Evolutionary conservation across 2,797 vertebrate genomes (phyloP).

Genomic region (Echiichthys vipera): DNA sequence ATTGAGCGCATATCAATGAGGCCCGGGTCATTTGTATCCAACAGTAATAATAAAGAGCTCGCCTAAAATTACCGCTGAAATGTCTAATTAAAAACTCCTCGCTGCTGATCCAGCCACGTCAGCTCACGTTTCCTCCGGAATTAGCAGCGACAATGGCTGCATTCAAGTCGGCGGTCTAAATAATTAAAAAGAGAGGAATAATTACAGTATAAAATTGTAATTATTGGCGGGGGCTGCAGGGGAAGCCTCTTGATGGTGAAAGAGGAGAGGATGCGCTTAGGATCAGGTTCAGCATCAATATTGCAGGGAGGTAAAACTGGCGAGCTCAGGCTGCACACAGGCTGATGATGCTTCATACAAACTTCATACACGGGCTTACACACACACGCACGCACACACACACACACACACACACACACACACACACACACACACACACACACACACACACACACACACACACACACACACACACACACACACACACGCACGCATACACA

Average conservation of each 20-base stretch:
- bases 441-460: background rate
- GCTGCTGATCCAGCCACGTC: slow-evolving; percentile 71
- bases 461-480: background rate
- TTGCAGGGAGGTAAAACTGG: slow-evolving; percentile 78
- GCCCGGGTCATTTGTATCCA: slow-evolving; percentile 70
- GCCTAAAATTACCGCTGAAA: slow-evolving; percentile 80
- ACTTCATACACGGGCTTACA: background rate
- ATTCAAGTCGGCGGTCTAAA: slow-evolving; percentile 86
- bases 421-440: slow-evolving; percentile 9
- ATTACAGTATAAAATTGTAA: slow-evolving; percentile 94
- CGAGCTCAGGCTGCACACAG: slow-evolving; percentile 43
- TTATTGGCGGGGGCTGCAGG: slow-evolving; percentile 84
- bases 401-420: background rate
- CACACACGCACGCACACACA: background rate
- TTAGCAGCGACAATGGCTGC: slow-evolving; percentile 80
- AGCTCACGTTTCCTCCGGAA: slow-evolving; percentile 82
- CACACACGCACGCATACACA: background rate
- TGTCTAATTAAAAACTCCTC: slow-evolving; percentile 84
- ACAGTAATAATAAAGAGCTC: slow-evolving; percentile 71
- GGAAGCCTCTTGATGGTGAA: slow-evolving; percentile 82
- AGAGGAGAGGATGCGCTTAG: slow-evolving; percentile 81
- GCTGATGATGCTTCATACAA: slow-evolving; percentile 35
- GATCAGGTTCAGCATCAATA: slow-evolving; percentile 85
- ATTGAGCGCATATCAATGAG: slow-evolving; percentile 74
- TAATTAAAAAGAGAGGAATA: slow-evolving; percentile 94